Base-by-base conservation (phyloP, 1,140 invertebrate genomes). In the Mercenaria mercenaria region DNA sequence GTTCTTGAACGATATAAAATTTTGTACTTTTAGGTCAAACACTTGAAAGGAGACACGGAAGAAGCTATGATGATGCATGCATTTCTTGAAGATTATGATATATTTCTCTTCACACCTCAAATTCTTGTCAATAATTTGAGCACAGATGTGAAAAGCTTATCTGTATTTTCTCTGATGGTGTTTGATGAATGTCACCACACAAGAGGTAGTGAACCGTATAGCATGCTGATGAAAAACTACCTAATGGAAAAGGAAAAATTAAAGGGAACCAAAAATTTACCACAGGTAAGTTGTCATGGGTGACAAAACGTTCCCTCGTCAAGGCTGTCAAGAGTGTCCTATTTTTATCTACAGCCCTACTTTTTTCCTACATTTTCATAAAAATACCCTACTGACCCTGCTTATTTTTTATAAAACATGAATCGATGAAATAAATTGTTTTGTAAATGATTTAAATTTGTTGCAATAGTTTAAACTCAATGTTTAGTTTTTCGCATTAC, bases 131-230 rank as follows among this genome's bases (percentile, higher is more conserved):
- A 94, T 61, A 91, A 91, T 52, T 41, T 94, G 52, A 59, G 59
- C 39, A 69, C 90, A n/a, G 86, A 89, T 43, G 80, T 94, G 32
- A 67, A 80, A 11, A 81, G 84, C n/a, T 76, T 94, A 18, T 52
- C 20, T 11, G 85, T 41, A 18, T 93, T 95, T 86, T 85, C 90
- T 15, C 83, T 95, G 52, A 56, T 95, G n/a, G 90, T 95, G 15
- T 91, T 95, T 77, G 95, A 96, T 90, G 95, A 96, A 82, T 96
- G 95, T 90, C 95, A 96, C 69, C 94, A 95, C 77, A 93, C 95
- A 15, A 87, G 79, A 11, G 94, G 95, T 52, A 92, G 93, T 2
- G 92, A 95, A 74, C 92, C 95, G 0, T 95, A 95, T 91, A 95
- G 94, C 88, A 91, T 76, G 4, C 88, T 95, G 18, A 95, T 95